Conservation (phyloP, 2,888 invertebrate species). For the Phalera bucephala region DNA sequence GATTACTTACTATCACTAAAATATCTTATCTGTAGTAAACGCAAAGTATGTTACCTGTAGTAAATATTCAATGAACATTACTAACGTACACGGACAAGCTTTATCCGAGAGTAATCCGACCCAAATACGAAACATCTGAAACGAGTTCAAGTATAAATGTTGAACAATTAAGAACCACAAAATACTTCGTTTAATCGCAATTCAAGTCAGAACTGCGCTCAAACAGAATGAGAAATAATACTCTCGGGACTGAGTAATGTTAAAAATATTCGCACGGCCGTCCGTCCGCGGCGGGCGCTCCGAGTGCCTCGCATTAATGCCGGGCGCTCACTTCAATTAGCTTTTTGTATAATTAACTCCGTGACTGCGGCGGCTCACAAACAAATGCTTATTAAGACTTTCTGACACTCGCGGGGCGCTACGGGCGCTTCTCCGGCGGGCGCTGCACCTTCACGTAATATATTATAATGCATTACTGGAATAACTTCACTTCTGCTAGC, state of each 20-base stretch:
- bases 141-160: no score
- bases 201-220: background rate
- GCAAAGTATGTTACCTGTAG: no score
- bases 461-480: no score
- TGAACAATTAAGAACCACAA: background rate
- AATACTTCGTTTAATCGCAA: background rate
- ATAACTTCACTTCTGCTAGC: no score
- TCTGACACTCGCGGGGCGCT: background rate
- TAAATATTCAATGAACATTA: no score
- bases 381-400: slow-evolving; percentile 3
- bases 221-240: background rate
- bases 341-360: slow-evolving; percentile 22
- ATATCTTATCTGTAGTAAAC: no score
- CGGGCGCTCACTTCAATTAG: slow-evolving; percentile 16
- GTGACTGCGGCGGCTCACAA: slow-evolving; percentile 6
- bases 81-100: no score
- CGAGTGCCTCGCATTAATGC: slow-evolving; percentile 10
- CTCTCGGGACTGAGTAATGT: background rate
- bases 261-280: slow-evolving; percentile 1
- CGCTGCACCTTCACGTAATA: no score
- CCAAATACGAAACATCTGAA: no score
- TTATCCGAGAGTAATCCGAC: no score
- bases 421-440: background rate
- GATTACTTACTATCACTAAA: no score
- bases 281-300: slow-evolving; percentile 3